Percentiles rank a stretch among this genome's conserved stretches.
Evolutionary conservation across 2,113 vertebrate species (phyloP).

Genomic region (Sciurus niger): DNA sequence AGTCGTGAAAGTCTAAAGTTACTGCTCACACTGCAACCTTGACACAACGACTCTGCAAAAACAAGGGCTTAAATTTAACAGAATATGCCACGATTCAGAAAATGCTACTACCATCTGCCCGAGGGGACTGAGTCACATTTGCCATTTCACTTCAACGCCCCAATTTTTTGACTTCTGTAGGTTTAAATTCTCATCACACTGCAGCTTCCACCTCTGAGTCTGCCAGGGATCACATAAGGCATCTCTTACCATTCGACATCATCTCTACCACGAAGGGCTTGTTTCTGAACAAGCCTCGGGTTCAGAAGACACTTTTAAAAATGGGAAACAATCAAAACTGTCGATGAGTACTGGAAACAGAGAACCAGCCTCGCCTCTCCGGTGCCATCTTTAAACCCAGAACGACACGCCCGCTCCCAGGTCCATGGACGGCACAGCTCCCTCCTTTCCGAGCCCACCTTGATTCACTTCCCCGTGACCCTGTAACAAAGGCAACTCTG

Average conservation of each 20-base stretch:
- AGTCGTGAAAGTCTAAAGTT: constrained; percentile 1
- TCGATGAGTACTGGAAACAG: constrained; percentile 61
- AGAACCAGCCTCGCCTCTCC: constrained; percentile 67
- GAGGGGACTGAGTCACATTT: constrained; percentile 55
- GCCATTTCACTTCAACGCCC: constrained; percentile 35
- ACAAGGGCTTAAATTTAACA: constrained; percentile 62
- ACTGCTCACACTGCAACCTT: constrained; percentile 55
- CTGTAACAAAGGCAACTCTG: constrained; percentile 58
- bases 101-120: constrained; percentile 39
- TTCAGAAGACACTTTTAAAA: constrained; percentile 74
- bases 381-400: constrained; percentile 70
- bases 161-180: constrained; percentile 74
- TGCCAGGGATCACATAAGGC: constrained; percentile 17
- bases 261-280: constrained; percentile 62
- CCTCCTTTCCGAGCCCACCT: constrained; percentile 78
- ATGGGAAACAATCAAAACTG: constrained; percentile 78
- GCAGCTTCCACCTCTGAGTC: constrained; percentile 38
- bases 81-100: constrained; percentile 63
- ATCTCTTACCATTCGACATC: constrained; percentile 59
- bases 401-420: constrained; percentile 78
- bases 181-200: constrained; percentile 74
- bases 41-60: constrained; percentile 65
- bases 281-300: constrained; percentile 63
- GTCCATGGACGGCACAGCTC: constrained; percentile 47
- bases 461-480: constrained; percentile 78